These are phyloP conservation scores for Fregetta grallaria DNA, from an alignment of 2,113 vertebrate genomes.

Conservation along the genomic window DNA sequence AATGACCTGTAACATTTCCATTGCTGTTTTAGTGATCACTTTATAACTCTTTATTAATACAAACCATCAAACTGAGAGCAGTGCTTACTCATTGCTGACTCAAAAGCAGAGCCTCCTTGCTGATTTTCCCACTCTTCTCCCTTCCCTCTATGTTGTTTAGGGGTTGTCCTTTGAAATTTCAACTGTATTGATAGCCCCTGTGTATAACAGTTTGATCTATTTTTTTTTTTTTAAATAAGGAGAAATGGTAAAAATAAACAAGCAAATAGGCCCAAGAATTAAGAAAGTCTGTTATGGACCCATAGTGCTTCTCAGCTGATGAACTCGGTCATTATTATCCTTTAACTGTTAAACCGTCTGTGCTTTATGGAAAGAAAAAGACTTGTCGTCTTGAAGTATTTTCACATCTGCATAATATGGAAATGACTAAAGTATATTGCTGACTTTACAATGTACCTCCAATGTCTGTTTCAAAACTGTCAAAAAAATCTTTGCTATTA, in stretches of 20 bases:
- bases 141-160: neutral
- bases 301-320: neutral
- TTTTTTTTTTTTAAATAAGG: neutral
- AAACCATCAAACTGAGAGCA: neutral
- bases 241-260: neutral
- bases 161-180: neutral
- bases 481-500: neutral
- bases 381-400: neutral
- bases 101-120: neutral
- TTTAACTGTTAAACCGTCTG: neutral
- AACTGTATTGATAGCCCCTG: neutral
- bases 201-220: neutral
- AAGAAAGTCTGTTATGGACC: neutral
- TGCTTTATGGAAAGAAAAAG: neutral
- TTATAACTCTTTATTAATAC: neutral
- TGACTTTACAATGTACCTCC: neutral
- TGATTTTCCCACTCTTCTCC: neutral
- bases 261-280: neutral
- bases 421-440: neutral
- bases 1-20: neutral
- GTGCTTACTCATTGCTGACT: neutral
- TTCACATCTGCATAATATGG: neutral
- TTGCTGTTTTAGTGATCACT: neutral
- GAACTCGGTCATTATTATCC: neutral
- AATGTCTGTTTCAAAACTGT: neutral